A percentile compares a stretch with the other conserved stretches of the same genome.
Conservation (phyloP, 1,140 invertebrate genomes). For the Tigriopus japonicus region DNA sequence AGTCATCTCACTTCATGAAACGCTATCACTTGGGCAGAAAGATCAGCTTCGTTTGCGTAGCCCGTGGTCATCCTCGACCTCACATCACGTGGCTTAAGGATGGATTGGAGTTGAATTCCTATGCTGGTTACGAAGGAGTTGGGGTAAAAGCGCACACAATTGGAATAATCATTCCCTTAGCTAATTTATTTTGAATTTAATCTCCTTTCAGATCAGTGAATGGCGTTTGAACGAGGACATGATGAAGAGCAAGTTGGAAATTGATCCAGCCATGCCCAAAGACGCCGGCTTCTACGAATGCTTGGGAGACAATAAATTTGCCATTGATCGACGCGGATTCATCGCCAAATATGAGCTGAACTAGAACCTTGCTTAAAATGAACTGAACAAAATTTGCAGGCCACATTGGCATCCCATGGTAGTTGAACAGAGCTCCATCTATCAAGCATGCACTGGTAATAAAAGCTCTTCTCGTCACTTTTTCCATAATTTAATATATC, state of each 20-base stretch:
- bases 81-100: conserved; percentile 34
- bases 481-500: too few species aligned
- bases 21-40: conserved; percentile 38
- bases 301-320: conserved; percentile 53
- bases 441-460: too few species aligned
- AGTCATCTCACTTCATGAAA: conserved; percentile 38
- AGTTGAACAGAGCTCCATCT: too few species aligned
- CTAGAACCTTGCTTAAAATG: conserved; percentile 6
- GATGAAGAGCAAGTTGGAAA: conserved; percentile 38
- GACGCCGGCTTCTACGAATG: conserved; percentile 34
- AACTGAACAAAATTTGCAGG: neutral
- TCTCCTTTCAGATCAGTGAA: conserved; percentile 29
- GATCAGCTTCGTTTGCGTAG: conserved; percentile 37
- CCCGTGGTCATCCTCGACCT: conserved; percentile 30
- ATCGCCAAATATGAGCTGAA: conserved; percentile 5
- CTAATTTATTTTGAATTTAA: neutral
- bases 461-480: too few species aligned
- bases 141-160: neutral
- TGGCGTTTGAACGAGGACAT: conserved; percentile 28
- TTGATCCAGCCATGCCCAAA: conserved; percentile 36
- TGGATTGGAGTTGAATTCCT: conserved; percentile 34
- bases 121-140: conserved; percentile 8
- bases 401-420: too few species aligned
- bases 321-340: conserved; percentile 46
- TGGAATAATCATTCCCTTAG: neutral